These are phyloP conservation scores for Alca torda DNA, from an alignment of 2,797 vertebrate genomes.

Conservation along the genomic window DNA sequence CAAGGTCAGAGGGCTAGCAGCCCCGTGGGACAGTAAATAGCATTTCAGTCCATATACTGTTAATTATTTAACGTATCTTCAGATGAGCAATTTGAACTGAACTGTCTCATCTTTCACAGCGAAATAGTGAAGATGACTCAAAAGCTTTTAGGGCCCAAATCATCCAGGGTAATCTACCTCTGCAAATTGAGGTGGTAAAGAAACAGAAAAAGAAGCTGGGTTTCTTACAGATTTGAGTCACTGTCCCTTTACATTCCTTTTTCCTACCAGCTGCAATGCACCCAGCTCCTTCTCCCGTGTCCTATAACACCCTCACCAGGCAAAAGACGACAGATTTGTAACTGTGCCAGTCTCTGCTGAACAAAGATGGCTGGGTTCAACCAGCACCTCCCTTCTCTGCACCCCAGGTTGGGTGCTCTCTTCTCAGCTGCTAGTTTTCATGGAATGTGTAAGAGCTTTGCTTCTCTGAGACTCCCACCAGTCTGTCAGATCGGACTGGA, in stretches of 20 bases:
- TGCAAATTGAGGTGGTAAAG: not conserved
- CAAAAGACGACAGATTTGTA: not conserved
- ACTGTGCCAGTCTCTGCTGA: not conserved
- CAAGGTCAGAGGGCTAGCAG: slow-evolving; percentile 41
- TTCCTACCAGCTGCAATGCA: not conserved
- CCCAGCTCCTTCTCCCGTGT: not conserved
- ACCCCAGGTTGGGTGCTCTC: not conserved
- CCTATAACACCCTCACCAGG: not conserved
- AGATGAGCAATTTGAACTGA: slow-evolving; percentile 37
- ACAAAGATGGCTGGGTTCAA: not conserved
- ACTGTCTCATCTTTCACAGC: slow-evolving; percentile 45
- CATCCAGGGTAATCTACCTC: slow-evolving; percentile 14
- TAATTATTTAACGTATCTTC: slow-evolving; percentile 67
- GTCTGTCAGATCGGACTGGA: not conserved
- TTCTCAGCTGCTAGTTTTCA: not conserved
- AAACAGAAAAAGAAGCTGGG: not conserved
- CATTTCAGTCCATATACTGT: slow-evolving; percentile 25
- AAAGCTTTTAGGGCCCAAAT: slow-evolving; percentile 22
- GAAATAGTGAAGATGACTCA: slow-evolving; percentile 53
- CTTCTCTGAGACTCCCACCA: not conserved
- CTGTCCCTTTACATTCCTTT: not conserved
- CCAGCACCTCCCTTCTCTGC: not conserved
- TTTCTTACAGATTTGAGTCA: not conserved
- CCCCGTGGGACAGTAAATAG: slow-evolving; percentile 29
- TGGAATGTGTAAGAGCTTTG: not conserved